Evolutionary conservation across 37 sponge, comb jelly and placozoan species (phyloP), one percentile per base, ranked within the genome.

Genomic region (Tethya wilhelma): DNA sequence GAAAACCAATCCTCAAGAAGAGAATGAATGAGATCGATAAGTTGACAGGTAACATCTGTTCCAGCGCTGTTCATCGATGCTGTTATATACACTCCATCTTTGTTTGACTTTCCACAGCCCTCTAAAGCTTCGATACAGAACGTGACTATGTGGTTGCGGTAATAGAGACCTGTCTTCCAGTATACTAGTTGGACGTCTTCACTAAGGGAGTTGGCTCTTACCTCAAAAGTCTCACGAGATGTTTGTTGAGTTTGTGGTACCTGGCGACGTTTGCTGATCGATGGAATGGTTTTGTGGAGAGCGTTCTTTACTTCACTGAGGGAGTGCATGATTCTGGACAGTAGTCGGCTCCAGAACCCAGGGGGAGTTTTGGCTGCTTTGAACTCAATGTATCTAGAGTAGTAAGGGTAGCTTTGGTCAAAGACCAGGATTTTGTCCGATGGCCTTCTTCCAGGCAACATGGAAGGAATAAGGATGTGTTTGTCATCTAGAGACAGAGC

Each of bases 281-380:
- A n/a, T n/a, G n/a, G n/a, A n/a, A n/a, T n/a, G n/a, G n/a, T 30
- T 64, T 77, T 75, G 38, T 75, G 41, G 23, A 83, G 59, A 29
- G 75, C 75, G 66, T 23, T 40, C 0, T 41, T 2, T 37, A 83
- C 75, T 26, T 83, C 8, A 6, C 29, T 42, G 28, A 85, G 39
- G 6, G 79, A 65, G 67, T 83, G 80, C 67, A 91, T 73, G 32
- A 91, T 30, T 29, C 92, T 41, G 4, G 92, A 82, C 11, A 91
- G 70, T 8, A 91, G 83, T 44, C 92, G 57, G 57, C 84, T 83
- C 92, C 92, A 91, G 73, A 91, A 87, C 20, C 92, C 92, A 25
- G 89, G 79, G 17, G 92, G 92, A 28, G 79, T 85, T n/a, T n/a
- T n/a, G 64, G 9, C 42, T 1, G 65, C 76, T 4, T 36, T 73